These are phyloP conservation scores for Chinchilla lanigera DNA, from an alignment of 2,113 vertebrate species.

Conservation along the genomic window DNA sequence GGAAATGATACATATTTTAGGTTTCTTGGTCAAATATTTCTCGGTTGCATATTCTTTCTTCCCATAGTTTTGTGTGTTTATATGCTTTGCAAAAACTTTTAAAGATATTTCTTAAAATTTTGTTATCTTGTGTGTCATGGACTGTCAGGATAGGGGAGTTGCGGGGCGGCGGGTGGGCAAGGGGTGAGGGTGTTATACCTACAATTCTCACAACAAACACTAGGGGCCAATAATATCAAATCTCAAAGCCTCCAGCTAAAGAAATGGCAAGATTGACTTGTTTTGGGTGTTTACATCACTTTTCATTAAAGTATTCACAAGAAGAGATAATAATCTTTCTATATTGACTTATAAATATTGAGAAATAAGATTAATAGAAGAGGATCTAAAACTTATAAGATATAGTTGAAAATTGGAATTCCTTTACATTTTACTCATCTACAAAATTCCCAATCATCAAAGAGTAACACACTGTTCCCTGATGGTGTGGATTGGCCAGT, in stretches of 20 bases:
- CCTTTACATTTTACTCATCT: background rate
- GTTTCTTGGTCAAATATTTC: background rate
- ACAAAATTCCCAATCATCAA: conserved; percentile 7
- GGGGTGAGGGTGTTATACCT: background rate
- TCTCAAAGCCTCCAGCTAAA: background rate
- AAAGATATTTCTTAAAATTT: background rate
- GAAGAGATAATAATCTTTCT: background rate
- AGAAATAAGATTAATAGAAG: background rate
- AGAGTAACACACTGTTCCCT: background rate
- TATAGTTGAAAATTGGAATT: conserved; percentile 11
- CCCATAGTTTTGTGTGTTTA: background rate
- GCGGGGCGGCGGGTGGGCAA: too few species aligned
- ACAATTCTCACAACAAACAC: background rate
- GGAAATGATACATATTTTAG: background rate
- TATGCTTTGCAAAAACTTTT: background rate
- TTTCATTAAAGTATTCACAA: background rate
- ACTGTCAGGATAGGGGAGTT: too few species aligned
- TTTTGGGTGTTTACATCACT: background rate
- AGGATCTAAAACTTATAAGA: background rate
- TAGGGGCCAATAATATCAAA: background rate
- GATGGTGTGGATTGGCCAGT: background rate
- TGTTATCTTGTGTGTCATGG: background rate
- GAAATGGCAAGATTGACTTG: background rate
- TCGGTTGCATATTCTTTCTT: background rate
- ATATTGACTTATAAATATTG: background rate